Evolutionary conservation across 1,140 invertebrate genomes (phyloP).

Genomic region (Parasteatoda tepidariorum): DNA sequence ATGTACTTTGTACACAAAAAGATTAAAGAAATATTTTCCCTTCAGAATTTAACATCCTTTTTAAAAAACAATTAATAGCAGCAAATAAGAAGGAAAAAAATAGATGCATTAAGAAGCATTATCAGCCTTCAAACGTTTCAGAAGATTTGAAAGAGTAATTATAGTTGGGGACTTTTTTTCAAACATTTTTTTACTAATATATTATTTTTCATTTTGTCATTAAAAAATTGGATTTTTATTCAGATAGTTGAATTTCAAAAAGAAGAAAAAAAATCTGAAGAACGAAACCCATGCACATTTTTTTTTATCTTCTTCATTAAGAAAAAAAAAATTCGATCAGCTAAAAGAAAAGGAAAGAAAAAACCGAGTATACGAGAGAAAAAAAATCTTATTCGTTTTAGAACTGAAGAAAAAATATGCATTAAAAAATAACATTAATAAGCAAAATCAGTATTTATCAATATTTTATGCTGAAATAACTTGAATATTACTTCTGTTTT

Average conservation of each 20-base stretch:
- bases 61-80: constrained; percentile 59
- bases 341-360: not conserved
- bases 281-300: constrained; percentile 37
- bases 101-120: constrained; percentile 55
- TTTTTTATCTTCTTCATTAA: constrained; percentile 15
- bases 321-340: constrained; percentile 8
- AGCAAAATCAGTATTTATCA: not conserved
- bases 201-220: constrained; percentile 60
- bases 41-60: constrained; percentile 42
- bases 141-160: constrained; percentile 60
- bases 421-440: not conserved
- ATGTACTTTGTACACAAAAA: constrained; percentile 58
- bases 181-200: constrained; percentile 38
- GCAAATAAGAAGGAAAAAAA: constrained; percentile 44
- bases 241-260: constrained; percentile 50
- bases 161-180: constrained; percentile 41
- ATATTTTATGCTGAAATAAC: not conserved
- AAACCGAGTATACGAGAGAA: not conserved
- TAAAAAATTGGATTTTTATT: constrained; percentile 58
- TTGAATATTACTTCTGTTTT: not conserved
- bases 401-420: not conserved
- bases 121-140: constrained; percentile 48
- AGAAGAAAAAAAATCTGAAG: constrained; percentile 7
- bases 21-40: constrained; percentile 55
- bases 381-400: not conserved